phyloP scores from a whole-genome alignment of 2,888 invertebrate genomes.

The Drosophila barbarae region DNA sequence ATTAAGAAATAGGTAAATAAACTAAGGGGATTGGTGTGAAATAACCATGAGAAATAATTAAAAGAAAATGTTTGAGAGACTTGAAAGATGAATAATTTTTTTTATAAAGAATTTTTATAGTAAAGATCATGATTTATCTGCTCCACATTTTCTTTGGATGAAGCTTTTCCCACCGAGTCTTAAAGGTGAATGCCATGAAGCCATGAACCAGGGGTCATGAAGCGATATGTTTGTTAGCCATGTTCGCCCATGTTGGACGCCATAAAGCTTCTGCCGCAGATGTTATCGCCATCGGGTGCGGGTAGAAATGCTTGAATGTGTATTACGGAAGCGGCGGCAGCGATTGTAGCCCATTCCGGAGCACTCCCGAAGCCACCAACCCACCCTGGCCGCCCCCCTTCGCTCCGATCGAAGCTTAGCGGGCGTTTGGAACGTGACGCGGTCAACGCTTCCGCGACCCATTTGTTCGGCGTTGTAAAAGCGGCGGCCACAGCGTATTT shows the following conservation, averaged over 20 bases:
- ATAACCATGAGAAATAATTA: no score
- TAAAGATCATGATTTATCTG: not conserved
- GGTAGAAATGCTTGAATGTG: slow-evolving; percentile 57
- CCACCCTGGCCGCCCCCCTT: not conserved
- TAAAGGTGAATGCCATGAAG: slow-evolving; percentile 12
- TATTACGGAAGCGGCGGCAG: slow-evolving; percentile 55
- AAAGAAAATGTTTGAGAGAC: not conserved
- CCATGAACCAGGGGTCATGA: slow-evolving; percentile 7
- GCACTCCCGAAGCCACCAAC: not conserved
- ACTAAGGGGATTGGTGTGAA: no score
- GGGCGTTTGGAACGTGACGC: slow-evolving; percentile 65
- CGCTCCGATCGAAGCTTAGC: slow-evolving; percentile 9
- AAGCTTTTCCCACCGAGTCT: not conserved
- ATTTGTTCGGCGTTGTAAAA: slow-evolving; percentile 52
- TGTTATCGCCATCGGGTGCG: slow-evolving; percentile 38
- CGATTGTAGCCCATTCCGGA: slow-evolving; percentile 19
- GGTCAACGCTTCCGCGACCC: slow-evolving; percentile 69
- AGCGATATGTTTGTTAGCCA: slow-evolving; percentile 20
- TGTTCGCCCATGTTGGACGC: slow-evolving; percentile 13
- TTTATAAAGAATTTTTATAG: not conserved
- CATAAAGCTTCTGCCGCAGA: not conserved
- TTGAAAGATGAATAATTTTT: no score
- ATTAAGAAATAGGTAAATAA: no score
- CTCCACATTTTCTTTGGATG: not conserved
- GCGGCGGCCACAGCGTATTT: slow-evolving; percentile 61